phyloP scores from a whole-genome alignment of 2,888 invertebrate species.

The Lydus trimaculatus region DNA sequence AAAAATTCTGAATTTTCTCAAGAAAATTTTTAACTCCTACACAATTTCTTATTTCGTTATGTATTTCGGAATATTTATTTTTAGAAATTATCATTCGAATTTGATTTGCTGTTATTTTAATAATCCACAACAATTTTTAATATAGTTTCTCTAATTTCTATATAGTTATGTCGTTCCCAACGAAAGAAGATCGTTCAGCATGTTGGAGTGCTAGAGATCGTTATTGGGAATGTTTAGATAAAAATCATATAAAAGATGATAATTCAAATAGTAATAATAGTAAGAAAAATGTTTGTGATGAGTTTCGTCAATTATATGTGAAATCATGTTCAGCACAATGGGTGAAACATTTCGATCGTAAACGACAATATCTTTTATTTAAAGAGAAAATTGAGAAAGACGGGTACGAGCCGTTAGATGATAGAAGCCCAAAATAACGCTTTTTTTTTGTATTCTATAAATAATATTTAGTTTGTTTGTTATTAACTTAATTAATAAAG shows the following conservation, averaged over 20 bases:
- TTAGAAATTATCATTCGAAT: conserved; percentile 14
- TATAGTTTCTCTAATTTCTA: conserved; percentile 20
- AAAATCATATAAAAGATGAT: conserved; percentile 65
- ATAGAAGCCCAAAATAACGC: conserved; percentile 49
- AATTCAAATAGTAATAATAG: conserved; percentile 55
- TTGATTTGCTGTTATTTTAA: conserved; percentile 37
- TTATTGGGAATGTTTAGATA: conserved; percentile 90
- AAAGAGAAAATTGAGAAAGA: conserved; percentile 86
- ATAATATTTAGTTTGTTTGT: conserved; percentile 10
- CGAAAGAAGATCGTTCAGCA: conserved; percentile 76
- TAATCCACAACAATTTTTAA: conserved; percentile 23
- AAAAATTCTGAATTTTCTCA: neutral
- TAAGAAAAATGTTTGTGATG: conserved; percentile 67
- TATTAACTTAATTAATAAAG: conserved; percentile 15
- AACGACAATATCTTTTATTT: conserved; percentile 85
- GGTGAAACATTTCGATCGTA: conserved; percentile 95
- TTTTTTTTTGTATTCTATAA: no score
- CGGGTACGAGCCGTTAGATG: conserved; percentile 82
- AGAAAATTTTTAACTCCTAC: neutral
- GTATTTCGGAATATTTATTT: conserved; percentile 20
- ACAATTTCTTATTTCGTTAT: neutral
- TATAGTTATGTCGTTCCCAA: conserved; percentile 77
- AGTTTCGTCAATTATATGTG: conserved; percentile 78
- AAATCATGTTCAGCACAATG: conserved; percentile 81
- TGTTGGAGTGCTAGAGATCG: conserved; percentile 89